A percentile compares a stretch with the other conserved stretches of the same genome.
Conservation (phyloP, 2,113 vertebrate genomes). For the Elaphurus davidianus region DNA sequence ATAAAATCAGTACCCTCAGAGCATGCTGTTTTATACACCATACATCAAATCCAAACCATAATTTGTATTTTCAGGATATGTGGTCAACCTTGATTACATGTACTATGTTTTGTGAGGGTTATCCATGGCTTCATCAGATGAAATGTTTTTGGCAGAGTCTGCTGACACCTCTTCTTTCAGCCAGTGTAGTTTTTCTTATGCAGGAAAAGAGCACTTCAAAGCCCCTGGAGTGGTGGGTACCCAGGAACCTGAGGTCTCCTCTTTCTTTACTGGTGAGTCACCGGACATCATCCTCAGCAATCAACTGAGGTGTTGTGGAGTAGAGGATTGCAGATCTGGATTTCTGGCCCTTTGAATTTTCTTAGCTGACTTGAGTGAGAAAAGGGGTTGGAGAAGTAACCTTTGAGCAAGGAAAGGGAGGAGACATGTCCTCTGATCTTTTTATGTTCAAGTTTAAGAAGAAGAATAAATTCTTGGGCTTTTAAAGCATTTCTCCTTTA, state of each 20-base stretch:
- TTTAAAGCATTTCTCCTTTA: not conserved
- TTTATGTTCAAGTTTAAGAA: not conserved
- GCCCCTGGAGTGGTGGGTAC: not conserved
- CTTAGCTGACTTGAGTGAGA: not conserved
- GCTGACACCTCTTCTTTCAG: not conserved
- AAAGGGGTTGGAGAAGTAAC: not conserved
- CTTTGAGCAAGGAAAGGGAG: not conserved
- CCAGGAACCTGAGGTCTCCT: constrained; percentile 27
- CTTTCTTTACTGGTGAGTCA: constrained; percentile 51
- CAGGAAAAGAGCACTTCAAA: constrained; percentile 59
- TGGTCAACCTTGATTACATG: not conserved
- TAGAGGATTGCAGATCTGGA: not conserved
- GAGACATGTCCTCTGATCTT: not conserved
- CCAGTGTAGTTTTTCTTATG: not conserved
- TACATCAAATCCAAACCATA: constrained; percentile 8
- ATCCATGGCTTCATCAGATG: not conserved
- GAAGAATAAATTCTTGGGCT: not conserved
- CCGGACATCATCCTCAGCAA: not conserved
- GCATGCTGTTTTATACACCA: not conserved
- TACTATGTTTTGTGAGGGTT: not conserved
- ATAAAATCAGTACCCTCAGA: constrained; percentile 41
- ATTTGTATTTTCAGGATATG: constrained; percentile 17
- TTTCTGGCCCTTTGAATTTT: not conserved
- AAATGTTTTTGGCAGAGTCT: not conserved
- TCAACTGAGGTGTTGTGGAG: not conserved